Evolutionary conservation across 2,888 invertebrate species (phyloP), one percentile per base, ranked within the genome.

Genomic region (Heteromyza rotundicornis): DNA sequence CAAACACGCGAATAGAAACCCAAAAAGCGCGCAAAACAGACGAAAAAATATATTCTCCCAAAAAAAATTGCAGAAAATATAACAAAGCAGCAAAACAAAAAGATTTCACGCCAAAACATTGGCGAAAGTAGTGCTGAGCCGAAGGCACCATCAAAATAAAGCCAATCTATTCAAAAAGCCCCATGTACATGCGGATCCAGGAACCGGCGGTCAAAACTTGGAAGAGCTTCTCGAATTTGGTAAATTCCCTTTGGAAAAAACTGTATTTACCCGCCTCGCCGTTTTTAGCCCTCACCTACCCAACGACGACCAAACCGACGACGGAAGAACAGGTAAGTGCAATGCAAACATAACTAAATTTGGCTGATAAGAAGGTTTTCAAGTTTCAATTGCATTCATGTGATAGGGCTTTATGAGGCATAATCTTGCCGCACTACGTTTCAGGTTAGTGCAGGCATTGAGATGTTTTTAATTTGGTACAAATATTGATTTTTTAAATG

Each of bases 131-230:
- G 23, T 2, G 20, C 50, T 17, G 19, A 50, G n/a, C 40, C 40
- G 2, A n/a, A 40, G n/a, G n/a, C n/a, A n/a, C n/a, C n/a, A n/a
- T n/a, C n/a, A n/a, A 40, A 40, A 40, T 8, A 40, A 40, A 7
- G n/a, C 12, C n/a, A 40, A 40, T 14, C 10, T 40, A 40, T 3
- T 14, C 10, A 40, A 3, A 12, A 7, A 3, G 68, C 72, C 73
- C 74, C 72, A 78, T 78, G 78, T 75, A 73, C 74, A 76, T 75
- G 70, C 70, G 70, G 63, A 84, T 89, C 85, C 88, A 88, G 86
- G 88, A 87, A 84, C 88, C 89, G 81, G 89, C 88, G 78, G 85
- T 86, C 75, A 86, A 87, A 84, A 89, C 89, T 86, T 89, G 89
- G 89, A 88, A 88, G 85, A 87, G 87, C 81, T 82, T 88, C 77